Conservation (phyloP, 2,888 invertebrate genomes). For the Melikaiella ostensackeni region DNA sequence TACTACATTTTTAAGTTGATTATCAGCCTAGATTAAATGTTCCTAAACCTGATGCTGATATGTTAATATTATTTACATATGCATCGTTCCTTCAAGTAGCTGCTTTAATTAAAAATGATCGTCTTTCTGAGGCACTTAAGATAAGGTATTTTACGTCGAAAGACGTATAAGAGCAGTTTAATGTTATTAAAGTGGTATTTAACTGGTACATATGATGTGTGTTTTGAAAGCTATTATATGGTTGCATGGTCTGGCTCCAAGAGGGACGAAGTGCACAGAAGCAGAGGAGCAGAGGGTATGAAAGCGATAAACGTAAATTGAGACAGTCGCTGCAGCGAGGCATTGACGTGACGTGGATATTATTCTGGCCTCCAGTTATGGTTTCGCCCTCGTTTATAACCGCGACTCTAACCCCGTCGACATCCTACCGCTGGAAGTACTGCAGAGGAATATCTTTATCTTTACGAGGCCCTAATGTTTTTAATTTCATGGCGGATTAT, state of each 20-base stretch:
- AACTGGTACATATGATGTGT: conserved; percentile 37
- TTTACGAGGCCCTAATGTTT: conserved; percentile 52
- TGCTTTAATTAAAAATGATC: conserved; percentile 60
- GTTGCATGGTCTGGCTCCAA: background rate
- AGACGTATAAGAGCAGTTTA: background rate
- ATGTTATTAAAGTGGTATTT: conserved; percentile 32
- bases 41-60: background rate
- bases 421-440: conserved; percentile 5
- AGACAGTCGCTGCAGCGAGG: conserved; percentile 41
- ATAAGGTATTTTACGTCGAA: conserved; percentile 49
- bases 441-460: conserved; percentile 42
- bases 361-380: conserved; percentile 37
- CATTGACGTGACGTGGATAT: conserved; percentile 44
- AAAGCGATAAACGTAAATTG: conserved; percentile 41
- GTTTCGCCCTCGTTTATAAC: conserved; percentile 45
- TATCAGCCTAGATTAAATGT: background rate
- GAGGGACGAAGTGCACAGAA: conserved; percentile 8
- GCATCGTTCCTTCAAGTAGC: background rate
- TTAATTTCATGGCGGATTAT: conserved; percentile 51
- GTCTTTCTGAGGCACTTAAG: conserved; percentile 70
- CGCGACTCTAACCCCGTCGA: conserved; percentile 43
- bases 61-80: background rate
- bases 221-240: background rate
- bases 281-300: background rate
- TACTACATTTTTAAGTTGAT: background rate